These are phyloP conservation scores for Caenorhabditis zanzibari DNA, from an alignment of 2,888 invertebrate genomes.

Conservation along the genomic window DNA sequence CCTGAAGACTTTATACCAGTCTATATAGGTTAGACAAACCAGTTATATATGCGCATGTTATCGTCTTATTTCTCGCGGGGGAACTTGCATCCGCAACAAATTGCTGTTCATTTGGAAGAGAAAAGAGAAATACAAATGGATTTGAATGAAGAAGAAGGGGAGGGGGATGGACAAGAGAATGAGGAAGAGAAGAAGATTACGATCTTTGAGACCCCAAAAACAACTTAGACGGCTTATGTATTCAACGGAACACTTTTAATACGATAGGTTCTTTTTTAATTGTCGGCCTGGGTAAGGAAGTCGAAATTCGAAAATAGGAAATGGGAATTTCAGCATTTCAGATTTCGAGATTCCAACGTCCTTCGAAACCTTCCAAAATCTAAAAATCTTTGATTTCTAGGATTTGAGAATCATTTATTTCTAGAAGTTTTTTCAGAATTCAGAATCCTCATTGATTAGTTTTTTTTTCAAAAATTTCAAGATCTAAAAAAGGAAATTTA, in stretches of 20 bases:
- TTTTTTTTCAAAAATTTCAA: too few species aligned
- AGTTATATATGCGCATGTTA: slow-evolving; percentile 59
- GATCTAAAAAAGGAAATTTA: too few species aligned
- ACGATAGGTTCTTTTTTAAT: neutral
- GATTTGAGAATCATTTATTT: too few species aligned
- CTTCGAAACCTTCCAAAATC: too few species aligned
- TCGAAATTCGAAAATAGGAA: too few species aligned
- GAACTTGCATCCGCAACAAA: slow-evolving; percentile 48
- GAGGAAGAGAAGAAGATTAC: slow-evolving; percentile 27
- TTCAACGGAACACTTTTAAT: slow-evolving; percentile 23
- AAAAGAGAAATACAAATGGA: slow-evolving; percentile 36
- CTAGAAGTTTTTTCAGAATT: too few species aligned
- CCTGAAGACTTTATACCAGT: slow-evolving; percentile 51
- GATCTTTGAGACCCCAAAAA: slow-evolving; percentile 49
- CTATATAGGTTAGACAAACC: slow-evolving; percentile 61
- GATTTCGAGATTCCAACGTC: too few species aligned
- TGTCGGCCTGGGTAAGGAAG: neutral
- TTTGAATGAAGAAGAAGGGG: slow-evolving; percentile 3
- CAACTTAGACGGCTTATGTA: slow-evolving; percentile 1
- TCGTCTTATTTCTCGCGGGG: slow-evolving; percentile 36
- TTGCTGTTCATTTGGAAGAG: slow-evolving; percentile 43
- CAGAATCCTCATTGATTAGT: too few species aligned
- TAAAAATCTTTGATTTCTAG: too few species aligned
- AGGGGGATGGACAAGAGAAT: slow-evolving; percentile 9
- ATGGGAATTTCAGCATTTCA: too few species aligned